phyloP scores from a whole-genome alignment of 2,113 vertebrate genomes.

The Pitta sordida region DNA sequence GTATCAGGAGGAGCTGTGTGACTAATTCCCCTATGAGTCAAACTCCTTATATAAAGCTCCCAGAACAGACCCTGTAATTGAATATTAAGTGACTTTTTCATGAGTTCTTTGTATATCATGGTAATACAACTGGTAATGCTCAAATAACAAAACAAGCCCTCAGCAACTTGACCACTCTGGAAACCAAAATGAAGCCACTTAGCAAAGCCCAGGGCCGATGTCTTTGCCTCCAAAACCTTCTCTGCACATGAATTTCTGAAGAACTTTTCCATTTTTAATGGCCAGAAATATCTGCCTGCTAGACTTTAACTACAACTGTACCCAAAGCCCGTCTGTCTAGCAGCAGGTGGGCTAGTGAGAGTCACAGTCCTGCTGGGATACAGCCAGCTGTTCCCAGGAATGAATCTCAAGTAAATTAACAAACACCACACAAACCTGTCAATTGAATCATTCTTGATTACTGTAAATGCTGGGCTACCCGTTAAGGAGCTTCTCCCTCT shows the following conservation, averaged over 20 bases:
- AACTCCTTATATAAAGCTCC: neutral
- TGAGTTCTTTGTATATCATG: neutral
- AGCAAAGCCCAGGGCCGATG: neutral
- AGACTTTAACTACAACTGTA: constrained; percentile 66
- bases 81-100: neutral
- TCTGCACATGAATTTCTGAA: neutral
- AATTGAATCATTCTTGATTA: constrained; percentile 67
- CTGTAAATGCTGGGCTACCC: constrained; percentile 53
- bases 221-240: neutral
- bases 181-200: neutral
- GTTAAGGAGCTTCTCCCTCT: neutral
- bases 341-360: constrained; percentile 73
- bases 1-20: neutral
- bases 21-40: neutral
- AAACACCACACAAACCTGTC: constrained; percentile 77
- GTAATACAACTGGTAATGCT: neutral
- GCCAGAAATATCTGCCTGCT: constrained; percentile 64
- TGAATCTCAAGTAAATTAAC: constrained; percentile 76
- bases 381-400: constrained; percentile 73
- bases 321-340: constrained; percentile 63
- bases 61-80: neutral
- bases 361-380: constrained; percentile 73
- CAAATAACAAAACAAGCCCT: neutral
- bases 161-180: neutral
- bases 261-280: constrained; percentile 64